A percentile compares a stretch with the other conserved stretches of the same genome.
These are phyloP conservation scores for Nanorana parkeri DNA, from an alignment of 2,113 vertebrate genomes.

Conservation along the genomic window DNA sequence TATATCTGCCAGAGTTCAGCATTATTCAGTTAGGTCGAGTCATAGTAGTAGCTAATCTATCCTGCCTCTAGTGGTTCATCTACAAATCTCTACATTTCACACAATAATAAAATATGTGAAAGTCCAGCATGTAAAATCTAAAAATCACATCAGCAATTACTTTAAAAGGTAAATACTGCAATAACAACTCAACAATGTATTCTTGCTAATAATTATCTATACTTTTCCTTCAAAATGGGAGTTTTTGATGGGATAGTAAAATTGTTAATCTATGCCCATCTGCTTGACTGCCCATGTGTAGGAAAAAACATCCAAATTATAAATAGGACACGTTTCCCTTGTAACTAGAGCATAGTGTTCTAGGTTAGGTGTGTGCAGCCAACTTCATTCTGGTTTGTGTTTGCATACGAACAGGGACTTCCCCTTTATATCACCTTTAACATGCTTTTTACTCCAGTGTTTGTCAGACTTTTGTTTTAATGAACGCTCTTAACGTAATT, in stretches of 20 bases:
- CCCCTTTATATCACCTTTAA: slow-evolving; percentile 42
- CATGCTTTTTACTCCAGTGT: neutral
- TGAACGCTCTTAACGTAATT: neutral
- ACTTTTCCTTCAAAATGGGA: too few species aligned
- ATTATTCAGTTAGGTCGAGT: too few species aligned
- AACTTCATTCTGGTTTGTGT: neutral
- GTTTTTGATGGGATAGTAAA: neutral
- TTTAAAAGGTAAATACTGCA: too few species aligned
- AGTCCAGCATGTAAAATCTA: too few species aligned
- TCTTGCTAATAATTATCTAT: neutral
- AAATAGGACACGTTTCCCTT: slow-evolving; percentile 20
- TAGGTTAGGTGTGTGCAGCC: neutral
- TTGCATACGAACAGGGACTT: slow-evolving; percentile 31
- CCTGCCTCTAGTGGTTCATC: too few species aligned
- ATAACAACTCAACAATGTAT: too few species aligned
- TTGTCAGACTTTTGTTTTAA: slow-evolving; percentile 1
- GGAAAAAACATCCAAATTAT: slow-evolving; percentile 21
- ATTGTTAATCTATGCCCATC: neutral
- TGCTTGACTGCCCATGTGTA: neutral
- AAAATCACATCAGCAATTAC: too few species aligned
- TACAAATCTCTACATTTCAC: too few species aligned
- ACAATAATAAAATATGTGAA: too few species aligned
- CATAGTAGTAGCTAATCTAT: too few species aligned
- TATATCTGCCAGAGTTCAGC: too few species aligned
- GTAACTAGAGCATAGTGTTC: neutral